Conservation (phyloP, 2,888 invertebrate genomes). For the Megalurothrips usitatus region DNA sequence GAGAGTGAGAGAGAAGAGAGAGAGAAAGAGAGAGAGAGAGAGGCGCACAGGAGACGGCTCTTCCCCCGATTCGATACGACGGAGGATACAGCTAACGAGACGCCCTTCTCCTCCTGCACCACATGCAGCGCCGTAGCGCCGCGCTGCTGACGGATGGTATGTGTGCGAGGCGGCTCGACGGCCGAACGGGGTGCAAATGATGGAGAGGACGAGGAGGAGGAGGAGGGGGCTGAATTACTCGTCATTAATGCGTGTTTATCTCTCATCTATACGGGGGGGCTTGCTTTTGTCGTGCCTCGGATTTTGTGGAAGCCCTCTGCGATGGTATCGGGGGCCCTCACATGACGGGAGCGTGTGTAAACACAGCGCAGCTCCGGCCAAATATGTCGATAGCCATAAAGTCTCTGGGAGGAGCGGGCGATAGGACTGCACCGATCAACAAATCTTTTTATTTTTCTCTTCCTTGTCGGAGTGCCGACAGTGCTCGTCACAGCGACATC, state of each 20-base stretch:
- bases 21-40: too few species aligned
- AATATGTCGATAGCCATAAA: too few species aligned
- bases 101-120: not conserved
- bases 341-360: too few species aligned
- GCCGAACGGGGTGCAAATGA: not conserved
- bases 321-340: not conserved
- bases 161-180: not conserved
- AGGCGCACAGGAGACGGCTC: not conserved
- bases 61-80: slow-evolving; percentile 7
- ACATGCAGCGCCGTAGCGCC: not conserved
- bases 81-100: not conserved
- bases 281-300: not conserved
- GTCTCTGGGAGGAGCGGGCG: too few species aligned
- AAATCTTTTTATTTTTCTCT: too few species aligned
- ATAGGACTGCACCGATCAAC: too few species aligned
- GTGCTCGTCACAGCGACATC: too few species aligned
- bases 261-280: not conserved
- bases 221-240: not conserved
- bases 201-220: not conserved
- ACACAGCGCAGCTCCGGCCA: too few species aligned
- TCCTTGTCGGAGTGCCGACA: too few species aligned
- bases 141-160: not conserved
- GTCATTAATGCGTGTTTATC: not conserved
- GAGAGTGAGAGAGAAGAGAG: too few species aligned
- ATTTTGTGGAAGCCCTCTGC: not conserved